Conservation (phyloP, 2,113 vertebrate genomes). For the Percopsis transmontana region DNA sequence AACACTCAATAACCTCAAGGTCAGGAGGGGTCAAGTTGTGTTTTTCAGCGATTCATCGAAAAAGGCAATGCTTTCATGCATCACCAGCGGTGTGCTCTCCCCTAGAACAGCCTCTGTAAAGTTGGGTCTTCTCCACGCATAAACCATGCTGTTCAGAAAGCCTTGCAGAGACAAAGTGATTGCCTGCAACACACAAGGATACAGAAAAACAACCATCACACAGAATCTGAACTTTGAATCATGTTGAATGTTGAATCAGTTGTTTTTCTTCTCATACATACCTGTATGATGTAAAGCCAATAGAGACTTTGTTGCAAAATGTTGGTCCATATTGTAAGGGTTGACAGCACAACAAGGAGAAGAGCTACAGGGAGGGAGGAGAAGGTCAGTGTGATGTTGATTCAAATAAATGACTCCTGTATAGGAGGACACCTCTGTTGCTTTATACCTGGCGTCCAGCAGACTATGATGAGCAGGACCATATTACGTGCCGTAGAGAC, state of each 20-base stretch:
- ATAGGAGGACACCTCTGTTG: neutral
- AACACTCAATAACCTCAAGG: neutral
- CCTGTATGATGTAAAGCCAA: conserved; percentile 71
- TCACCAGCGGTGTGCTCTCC: conserved; percentile 46
- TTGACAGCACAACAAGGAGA: conserved; percentile 73
- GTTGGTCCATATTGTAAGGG: conserved; percentile 19
- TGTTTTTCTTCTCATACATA: conserved; percentile 38
- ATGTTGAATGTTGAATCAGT: neutral
- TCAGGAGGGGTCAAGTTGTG: neutral
- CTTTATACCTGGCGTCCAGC: conserved; percentile 79
- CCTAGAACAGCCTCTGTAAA: conserved; percentile 73
- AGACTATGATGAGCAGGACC: conserved; percentile 79
- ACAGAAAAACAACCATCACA: neutral
- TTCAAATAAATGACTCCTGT: neutral
- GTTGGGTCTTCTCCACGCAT: conserved; percentile 79
- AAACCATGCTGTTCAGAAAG: conserved; percentile 81
- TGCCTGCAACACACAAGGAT: conserved; percentile 61
- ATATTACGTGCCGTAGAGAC: conserved; percentile 65
- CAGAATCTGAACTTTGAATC: neutral
- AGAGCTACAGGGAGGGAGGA: conserved; percentile 67
- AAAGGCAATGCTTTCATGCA: conserved; percentile 49
- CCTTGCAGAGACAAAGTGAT: conserved; percentile 79
- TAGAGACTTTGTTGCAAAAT: conserved; percentile 64
- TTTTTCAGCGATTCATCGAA: conserved; percentile 74
- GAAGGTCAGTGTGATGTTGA: neutral